phyloP scores from a whole-genome alignment of 2,888 invertebrate genomes.

The Sclerodermus sp. region DNA sequence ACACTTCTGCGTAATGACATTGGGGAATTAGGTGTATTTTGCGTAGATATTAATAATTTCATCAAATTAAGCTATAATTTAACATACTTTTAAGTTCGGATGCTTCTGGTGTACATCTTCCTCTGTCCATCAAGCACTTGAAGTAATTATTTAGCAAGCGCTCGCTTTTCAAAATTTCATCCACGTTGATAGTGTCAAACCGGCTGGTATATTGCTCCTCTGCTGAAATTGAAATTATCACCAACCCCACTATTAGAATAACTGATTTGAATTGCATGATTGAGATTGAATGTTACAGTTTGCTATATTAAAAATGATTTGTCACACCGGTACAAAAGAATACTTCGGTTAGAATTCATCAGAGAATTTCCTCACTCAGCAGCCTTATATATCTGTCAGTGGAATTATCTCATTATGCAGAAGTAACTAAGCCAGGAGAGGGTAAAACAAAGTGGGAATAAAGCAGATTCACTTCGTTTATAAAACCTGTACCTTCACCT shows the following conservation, averaged over 20 bases:
- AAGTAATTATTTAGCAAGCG: conserved; percentile 67
- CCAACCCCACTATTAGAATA: too few species aligned
- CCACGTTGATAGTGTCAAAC: conserved; percentile 70
- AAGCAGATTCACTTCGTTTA: conserved; percentile 13
- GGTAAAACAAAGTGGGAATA: conserved; percentile 13
- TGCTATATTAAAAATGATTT: too few species aligned
- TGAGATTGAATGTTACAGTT: too few species aligned
- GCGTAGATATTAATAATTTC: too few species aligned
- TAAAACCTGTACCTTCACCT: conserved; percentile 28
- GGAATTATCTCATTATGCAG: background rate
- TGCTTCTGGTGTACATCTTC: conserved; percentile 70
- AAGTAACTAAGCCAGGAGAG: background rate
- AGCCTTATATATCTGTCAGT: background rate
- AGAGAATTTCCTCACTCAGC: background rate
- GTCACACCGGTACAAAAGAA: too few species aligned
- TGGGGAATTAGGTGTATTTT: too few species aligned
- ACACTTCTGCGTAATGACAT: conserved; percentile 18
- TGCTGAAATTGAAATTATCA: conserved; percentile 1
- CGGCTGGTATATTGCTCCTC: conserved; percentile 62
- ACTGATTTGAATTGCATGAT: too few species aligned
- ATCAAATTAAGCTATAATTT: background rate
- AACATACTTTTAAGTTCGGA: conserved; percentile 70
- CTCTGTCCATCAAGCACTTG: conserved; percentile 67
- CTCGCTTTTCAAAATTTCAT: conserved; percentile 68
- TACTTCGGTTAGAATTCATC: too few species aligned